Evolutionary conservation across 2,888 invertebrate species (phyloP).

Genomic region (Branchellion lobata): DNA sequence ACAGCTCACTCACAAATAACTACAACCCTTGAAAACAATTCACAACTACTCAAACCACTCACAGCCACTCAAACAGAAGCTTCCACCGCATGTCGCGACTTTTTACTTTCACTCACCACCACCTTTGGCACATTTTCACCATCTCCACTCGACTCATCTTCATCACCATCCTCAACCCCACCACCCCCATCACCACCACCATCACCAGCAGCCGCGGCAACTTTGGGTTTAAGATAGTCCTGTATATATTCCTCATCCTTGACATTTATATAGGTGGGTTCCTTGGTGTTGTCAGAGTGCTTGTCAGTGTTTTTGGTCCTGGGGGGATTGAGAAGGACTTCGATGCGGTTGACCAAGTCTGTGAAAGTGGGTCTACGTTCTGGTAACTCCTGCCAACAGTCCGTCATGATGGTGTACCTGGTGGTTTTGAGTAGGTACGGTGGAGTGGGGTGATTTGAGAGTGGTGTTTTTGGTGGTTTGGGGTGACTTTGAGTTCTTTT

Average conservation of each 20-base stretch:
- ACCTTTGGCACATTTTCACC: too few species aligned
- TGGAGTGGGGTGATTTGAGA: background rate
- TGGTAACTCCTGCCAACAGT: slow-evolving; percentile 51
- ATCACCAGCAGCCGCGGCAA: background rate
- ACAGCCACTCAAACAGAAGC: too few species aligned
- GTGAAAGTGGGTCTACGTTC: slow-evolving; percentile 51
- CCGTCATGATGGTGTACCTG: slow-evolving; percentile 51
- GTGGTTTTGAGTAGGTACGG: slow-evolving; percentile 48
- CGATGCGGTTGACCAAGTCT: slow-evolving; percentile 53
- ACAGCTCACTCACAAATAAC: too few species aligned
- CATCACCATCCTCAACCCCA: background rate
- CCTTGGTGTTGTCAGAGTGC: background rate
- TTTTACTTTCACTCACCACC: too few species aligned
- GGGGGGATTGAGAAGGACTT: slow-evolving; percentile 51
- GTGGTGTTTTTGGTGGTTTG: too few species aligned
- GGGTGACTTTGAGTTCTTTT: too few species aligned
- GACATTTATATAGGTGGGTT: background rate
- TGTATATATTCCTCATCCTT: slow-evolving; percentile 3
- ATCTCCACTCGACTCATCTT: background rate
- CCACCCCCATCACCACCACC: background rate
- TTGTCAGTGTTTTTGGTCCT: background rate
- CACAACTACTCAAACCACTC: too few species aligned
- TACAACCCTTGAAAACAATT: too few species aligned
- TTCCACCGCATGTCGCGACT: too few species aligned
- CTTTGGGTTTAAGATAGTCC: background rate